A percentile compares a stretch with the other conserved stretches of the same genome.
phyloP scores from a whole-genome alignment of 2,797 vertebrate genomes.

The Rhabdomys pumilio region DNA sequence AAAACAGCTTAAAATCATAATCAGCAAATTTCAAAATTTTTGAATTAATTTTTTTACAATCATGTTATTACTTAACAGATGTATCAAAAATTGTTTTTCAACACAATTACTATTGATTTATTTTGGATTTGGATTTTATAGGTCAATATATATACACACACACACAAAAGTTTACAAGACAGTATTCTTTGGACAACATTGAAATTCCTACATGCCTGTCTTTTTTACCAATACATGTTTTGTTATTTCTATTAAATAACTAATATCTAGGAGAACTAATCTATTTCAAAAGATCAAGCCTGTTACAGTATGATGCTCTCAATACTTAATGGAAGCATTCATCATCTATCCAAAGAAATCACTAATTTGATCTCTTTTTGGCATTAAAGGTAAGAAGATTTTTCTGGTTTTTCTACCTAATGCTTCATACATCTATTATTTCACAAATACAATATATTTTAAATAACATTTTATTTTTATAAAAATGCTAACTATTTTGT shows the following conservation, averaged over 20 bases:
- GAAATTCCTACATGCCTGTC: neutral
- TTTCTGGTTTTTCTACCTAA: neutral
- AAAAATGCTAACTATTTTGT: neutral
- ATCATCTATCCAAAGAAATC: neutral
- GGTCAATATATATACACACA: neutral
- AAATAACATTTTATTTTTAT: neutral
- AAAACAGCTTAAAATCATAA: neutral
- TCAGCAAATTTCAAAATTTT: neutral
- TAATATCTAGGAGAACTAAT: neutral
- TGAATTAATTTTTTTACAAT: neutral
- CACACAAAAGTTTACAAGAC: neutral
- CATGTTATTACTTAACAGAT: neutral
- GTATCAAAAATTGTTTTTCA: neutral
- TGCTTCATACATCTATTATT: neutral
- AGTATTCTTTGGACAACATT: neutral
- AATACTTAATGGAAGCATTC: neutral
- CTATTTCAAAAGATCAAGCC: neutral
- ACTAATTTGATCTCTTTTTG: neutral
- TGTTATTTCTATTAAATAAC: neutral
- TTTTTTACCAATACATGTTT: neutral
- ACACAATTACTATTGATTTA: neutral
- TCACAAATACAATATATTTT: neutral
- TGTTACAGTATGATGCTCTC: neutral
- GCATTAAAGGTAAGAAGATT: neutral
- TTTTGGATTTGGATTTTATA: neutral